A percentile compares a stretch with the other conserved stretches of the same genome.
phyloP scores from a whole-genome alignment of 2,113 vertebrate genomes.

The Odontesthes bonariensis region DNA sequence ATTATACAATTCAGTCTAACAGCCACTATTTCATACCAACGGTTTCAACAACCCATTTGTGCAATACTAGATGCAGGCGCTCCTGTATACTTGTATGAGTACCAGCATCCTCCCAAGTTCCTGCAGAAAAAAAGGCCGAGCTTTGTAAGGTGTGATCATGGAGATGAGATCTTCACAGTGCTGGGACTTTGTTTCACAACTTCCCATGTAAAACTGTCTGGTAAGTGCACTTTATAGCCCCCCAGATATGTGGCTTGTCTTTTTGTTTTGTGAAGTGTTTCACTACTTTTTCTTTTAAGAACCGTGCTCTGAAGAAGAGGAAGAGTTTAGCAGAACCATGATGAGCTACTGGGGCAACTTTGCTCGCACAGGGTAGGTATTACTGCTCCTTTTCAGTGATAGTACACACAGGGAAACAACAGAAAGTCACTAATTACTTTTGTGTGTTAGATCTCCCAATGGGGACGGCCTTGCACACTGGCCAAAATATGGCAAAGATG shows the following conservation, averaged over 20 bases:
- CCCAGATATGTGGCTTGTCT: neutral
- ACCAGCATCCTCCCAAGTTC: constrained; percentile 78
- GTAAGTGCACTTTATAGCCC: constrained; percentile 30
- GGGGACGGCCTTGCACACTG: constrained; percentile 72
- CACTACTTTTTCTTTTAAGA: constrained; percentile 51
- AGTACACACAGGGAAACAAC: neutral
- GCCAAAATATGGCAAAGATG: constrained; percentile 75
- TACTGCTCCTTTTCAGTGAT: neutral
- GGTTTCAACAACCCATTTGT: neutral
- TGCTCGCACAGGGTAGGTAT: constrained; percentile 81
- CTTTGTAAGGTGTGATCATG: constrained; percentile 88
- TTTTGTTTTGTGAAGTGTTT: neutral
- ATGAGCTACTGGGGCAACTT: constrained; percentile 86
- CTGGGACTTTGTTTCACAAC: constrained; percentile 86
- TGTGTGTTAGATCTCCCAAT: constrained; percentile 75
- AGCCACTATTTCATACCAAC: neutral
- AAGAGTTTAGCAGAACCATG: constrained; percentile 68
- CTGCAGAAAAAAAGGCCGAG: constrained; percentile 70
- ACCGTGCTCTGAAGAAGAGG: constrained; percentile 72
- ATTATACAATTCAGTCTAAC: neutral
- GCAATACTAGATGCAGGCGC: constrained; percentile 70
- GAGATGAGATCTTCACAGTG: constrained; percentile 85
- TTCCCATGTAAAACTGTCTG: constrained; percentile 47
- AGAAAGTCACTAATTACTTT: neutral
- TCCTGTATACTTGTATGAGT: constrained; percentile 90